A percentile compares a stretch with the other conserved stretches of the same genome.
Conservation (phyloP, 2,113 vertebrate genomes). For the Grammomys dolichurus region DNA sequence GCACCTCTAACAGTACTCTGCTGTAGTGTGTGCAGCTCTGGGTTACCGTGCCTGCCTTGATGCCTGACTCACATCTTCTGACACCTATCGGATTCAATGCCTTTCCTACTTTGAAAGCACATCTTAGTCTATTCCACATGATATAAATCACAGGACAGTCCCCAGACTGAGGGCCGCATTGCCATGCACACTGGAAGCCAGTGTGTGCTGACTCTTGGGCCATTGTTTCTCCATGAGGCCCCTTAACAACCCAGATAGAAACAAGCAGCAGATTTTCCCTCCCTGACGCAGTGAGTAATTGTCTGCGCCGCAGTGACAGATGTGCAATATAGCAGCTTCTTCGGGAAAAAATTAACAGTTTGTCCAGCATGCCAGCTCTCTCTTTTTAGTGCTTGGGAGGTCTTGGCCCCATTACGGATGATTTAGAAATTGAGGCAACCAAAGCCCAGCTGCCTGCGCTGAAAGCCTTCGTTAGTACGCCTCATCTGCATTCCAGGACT, state of each 20-base stretch:
- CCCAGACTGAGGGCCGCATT: conserved; percentile 27
- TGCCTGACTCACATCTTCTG: neutral
- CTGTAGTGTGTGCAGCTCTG: neutral
- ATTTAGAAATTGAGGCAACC: conserved; percentile 97
- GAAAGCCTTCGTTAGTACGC: conserved; percentile 89
- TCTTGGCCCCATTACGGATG: conserved; percentile 99
- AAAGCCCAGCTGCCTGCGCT: conserved; percentile 89
- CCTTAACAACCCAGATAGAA: conserved; percentile 86
- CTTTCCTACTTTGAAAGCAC: neutral
- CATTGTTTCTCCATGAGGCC: conserved; percentile 82
- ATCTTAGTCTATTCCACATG: neutral
- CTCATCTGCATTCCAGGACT: conserved; percentile 96
- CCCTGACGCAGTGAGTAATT: conserved; percentile 88
- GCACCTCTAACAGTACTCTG: neutral
- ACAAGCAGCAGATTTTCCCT: conserved; percentile 84
- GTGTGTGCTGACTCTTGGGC: neutral
- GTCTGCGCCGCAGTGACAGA: conserved; percentile 95
- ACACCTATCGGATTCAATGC: neutral
- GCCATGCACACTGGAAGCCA: conserved; percentile 33
- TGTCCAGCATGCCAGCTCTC: conserved; percentile 96
- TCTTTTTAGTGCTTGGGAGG: conserved; percentile 97
- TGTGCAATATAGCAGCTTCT: conserved; percentile 96
- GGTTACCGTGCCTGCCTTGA: accelerated
- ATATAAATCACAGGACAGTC: conserved; percentile 10
- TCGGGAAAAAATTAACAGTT: conserved; percentile 96